Base-by-base conservation (phyloP, 2,888 invertebrate species). In the Neoitamus cyanurus region DNA sequence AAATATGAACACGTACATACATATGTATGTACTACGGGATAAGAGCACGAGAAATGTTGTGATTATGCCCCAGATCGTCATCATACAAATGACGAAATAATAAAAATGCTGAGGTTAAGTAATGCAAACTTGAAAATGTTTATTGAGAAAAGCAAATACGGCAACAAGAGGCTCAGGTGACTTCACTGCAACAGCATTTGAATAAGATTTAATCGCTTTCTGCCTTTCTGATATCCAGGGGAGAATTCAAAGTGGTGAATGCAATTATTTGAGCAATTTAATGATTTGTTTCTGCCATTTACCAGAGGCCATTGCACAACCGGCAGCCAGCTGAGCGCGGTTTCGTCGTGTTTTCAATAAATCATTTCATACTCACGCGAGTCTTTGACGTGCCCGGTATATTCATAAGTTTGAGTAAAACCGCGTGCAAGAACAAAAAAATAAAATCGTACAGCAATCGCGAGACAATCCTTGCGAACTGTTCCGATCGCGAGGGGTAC, bases 261-360 rank as follows among this genome's bases (percentile, higher is more conserved):
- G 48, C 15, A 58, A 58, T 78, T 78, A 58, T 78, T 78, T 48
- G n/a, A 20, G 7, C 58, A 78, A 78, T 78, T 77, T 78, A 78
- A 48, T 78, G 78, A 48, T 48, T 78, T 30, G 42, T 30, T 48
- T 15, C 48, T 48, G 58, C 58, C 78, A 31, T 42, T 48, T 58
- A 7, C 13, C 25, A 7, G n/a, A 46, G 25, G 58, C 31, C 31
- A 78, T 78, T 48, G 31, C 30, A 78, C 48, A 78, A 78, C 15
- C 25, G 3, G n/a, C 37, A 15, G 58, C 58, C 58, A 25, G 58
- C 9, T 58, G 58, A 58, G 25, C 58, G 25, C 58, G 20, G 46
- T 78, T 13, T 78, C 31, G 46, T n/a, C 28, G 30, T 6, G 28
- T 31, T 48, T 30, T 58, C 11, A 78, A 42, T 78, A 78, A 78